Evolutionary conservation across 2,113 vertebrate genomes (phyloP), one percentile per base, ranked within the genome.

Genomic region (Psammodynastes pulverulentus): DNA sequence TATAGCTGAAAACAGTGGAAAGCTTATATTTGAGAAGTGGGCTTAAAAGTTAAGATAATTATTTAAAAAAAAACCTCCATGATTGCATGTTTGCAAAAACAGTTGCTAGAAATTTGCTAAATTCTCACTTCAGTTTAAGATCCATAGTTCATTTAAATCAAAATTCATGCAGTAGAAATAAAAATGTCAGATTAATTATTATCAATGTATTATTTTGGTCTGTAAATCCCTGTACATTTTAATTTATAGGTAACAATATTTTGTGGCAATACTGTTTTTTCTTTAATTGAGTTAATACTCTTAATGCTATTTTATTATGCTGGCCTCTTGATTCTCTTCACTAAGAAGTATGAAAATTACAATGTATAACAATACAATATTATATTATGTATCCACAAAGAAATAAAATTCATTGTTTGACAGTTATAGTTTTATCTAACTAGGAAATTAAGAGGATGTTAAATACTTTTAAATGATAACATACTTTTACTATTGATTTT

Each of bases 171-270:
- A 92, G 45, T 89, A 90, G 39, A 43, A 90, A 88, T 85, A 89
- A 91, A 53, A 79, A 89, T 91, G 34, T 91, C 93, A 91, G 90
- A 90, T 96, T 92, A 92, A 95, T 93, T 96, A 93, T 95, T 94
- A 95, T 95, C 96, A 95, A 92, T 54, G 93, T 26, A 94, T 95
- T 94, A 4, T 92, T 95, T 96, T 95, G 87, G 86, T 93, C 52
- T 88, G 46, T 94, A 96, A 95, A 92, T 93, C 86, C 93, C 91
- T 91, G 88, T 53, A 94, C 89, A 85, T 86, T 96, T 91, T 95
- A 95, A 93, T 95, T 90, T 91, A 93, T 91, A 92, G 52, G 21
- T 90, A 92, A 91, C 92, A 46, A n/a, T 91, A 46, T 39, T 91
- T 94, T 46, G 54, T 0, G 0, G 26, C 45, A 92, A 93, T 91